Evolutionary conservation across 2,888 invertebrate genomes (phyloP).

Genomic region (Troides helena): DNA sequence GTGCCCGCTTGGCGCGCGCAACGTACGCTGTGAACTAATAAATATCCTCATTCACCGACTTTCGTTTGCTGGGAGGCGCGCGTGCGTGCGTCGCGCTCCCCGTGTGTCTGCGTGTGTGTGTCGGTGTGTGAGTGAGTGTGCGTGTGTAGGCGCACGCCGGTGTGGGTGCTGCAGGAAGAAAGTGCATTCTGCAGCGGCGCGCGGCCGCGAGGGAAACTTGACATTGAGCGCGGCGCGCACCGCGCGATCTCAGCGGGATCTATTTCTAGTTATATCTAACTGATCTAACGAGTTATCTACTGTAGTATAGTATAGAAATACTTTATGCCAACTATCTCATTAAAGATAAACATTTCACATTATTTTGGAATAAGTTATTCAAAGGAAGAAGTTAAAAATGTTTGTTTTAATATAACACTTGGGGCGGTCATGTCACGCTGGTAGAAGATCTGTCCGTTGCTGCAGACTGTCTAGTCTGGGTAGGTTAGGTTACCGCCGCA

Average conservation of each 20-base stretch:
- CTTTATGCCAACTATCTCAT: no score
- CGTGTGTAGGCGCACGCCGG: slow-evolving; percentile 36
- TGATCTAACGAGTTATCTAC: no score
- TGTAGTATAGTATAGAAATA: no score
- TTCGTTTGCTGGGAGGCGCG: slow-evolving; percentile 40
- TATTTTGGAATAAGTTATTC: no score
- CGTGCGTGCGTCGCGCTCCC: slow-evolving; percentile 16
- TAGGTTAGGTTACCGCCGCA: no score
- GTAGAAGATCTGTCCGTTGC: no score
- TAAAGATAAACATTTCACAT: no score
- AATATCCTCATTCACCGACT: slow-evolving; percentile 47
- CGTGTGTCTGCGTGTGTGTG: slow-evolving; percentile 32
- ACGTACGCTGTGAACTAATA: slow-evolving; percentile 10
- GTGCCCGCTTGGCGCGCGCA: not conserved
- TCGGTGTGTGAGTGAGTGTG: slow-evolving; percentile 30
- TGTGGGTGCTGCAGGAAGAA: slow-evolving; percentile 60
- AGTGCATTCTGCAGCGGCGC: slow-evolving; percentile 75
- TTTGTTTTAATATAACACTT: no score
- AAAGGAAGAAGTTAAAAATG: no score
- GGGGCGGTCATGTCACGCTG: no score
- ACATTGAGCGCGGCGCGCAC: slow-evolving; percentile 41
- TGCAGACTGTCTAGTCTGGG: no score
- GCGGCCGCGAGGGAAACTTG: slow-evolving; percentile 71
- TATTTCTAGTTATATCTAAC: no score
- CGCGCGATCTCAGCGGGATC: slow-evolving; percentile 29